Base-by-base conservation (phyloP, 37 sponge, comb jelly and placozoan species). In the Agelas oroides region DNA sequence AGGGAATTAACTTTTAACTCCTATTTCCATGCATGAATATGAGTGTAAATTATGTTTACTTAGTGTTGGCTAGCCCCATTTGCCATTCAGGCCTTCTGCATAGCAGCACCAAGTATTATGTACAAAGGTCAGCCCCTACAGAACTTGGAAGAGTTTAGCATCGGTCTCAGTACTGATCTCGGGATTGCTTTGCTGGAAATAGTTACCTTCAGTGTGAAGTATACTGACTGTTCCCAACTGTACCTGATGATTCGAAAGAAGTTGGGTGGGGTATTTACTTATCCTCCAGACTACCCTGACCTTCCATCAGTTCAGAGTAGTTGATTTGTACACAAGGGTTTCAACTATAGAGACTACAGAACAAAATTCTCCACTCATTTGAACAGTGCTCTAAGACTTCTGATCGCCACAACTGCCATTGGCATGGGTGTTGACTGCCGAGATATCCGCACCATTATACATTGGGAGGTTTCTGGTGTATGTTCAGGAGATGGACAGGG, bases 341-440 rank as follows among this genome's bases (percentile, higher is more conserved):
- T 30, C 65, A 53, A 62, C 64, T 18, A 20, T 20, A 32, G 21
- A 38, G 28, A 65, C n/a, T 5, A 76, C 37, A 65, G 77, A 77
- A 27, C n/a, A 41, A 56, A 6, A 69, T 27, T 59, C 46, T 86
- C 33, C 77, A 66, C 17, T 33, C 14, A 32, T 19, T 32, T 6
- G 20, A 1, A 2, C 5, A 18, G 17, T 34, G 8, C 46, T 46
- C 53, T 69, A n/a, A 19, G 70, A 53, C 11, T 69, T 30, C 1
- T 80, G 0, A 71, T 68, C 32, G 82, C 82, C 8, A 81, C 82
- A 28, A 57, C 36, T 35, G 76, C 85, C 24, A 75, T 75, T 76
- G 85, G 85, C 2, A 19, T 84, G 38, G 85, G 85, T 0, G 31
- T 83, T 32, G 84, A 74, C 39, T 83, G 75, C 60, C 61, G 56